A percentile compares a stretch with the other conserved stretches of the same genome.
These are phyloP conservation scores for Drosophila pseudoobscura DNA, from an alignment of 1,140 invertebrate genomes.

Conservation along the genomic window DNA sequence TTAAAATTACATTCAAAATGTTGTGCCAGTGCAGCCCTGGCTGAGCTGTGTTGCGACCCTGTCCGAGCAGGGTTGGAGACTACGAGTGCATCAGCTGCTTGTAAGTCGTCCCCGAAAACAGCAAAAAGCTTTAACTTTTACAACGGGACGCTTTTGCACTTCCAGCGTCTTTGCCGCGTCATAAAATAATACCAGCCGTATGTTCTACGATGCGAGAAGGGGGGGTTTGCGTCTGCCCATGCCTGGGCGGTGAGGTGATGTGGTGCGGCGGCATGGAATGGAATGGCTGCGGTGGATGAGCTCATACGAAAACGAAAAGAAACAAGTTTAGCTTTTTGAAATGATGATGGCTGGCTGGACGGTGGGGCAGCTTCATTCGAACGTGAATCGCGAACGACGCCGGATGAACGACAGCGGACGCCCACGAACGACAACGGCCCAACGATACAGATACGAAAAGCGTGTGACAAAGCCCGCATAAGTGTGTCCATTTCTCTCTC, in stretches of 20 bases:
- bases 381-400: conserved; percentile 54
- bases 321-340: conserved; percentile 79
- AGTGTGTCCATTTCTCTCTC: conserved; percentile 20
- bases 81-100: conserved; percentile 35
- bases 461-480: conserved; percentile 51
- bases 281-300: conserved; percentile 54
- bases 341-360: conserved; percentile 26
- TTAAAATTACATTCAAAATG: background rate
- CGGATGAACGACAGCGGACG: conserved; percentile 32
- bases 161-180: conserved; percentile 65
- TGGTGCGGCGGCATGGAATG: conserved; percentile 19
- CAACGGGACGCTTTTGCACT: conserved; percentile 14
- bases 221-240: background rate
- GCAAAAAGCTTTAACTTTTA: conserved; percentile 54
- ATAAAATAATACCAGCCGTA: conserved; percentile 39
- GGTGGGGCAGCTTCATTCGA: conserved; percentile 54
- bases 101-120: conserved; percentile 43
- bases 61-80: conserved; percentile 13
- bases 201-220: background rate
- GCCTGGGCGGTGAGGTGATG: conserved; percentile 10
- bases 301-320: conserved; percentile 68
- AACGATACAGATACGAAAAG: conserved; percentile 43
- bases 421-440: conserved; percentile 4
- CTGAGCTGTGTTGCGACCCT: conserved; percentile 11
- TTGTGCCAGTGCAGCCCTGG: conserved; percentile 14